A percentile compares a stretch with the other conserved stretches of the same genome.
Evolutionary conservation across 2,797 vertebrate genomes (phyloP).

Genomic region (Caiman crocodilus): DNA sequence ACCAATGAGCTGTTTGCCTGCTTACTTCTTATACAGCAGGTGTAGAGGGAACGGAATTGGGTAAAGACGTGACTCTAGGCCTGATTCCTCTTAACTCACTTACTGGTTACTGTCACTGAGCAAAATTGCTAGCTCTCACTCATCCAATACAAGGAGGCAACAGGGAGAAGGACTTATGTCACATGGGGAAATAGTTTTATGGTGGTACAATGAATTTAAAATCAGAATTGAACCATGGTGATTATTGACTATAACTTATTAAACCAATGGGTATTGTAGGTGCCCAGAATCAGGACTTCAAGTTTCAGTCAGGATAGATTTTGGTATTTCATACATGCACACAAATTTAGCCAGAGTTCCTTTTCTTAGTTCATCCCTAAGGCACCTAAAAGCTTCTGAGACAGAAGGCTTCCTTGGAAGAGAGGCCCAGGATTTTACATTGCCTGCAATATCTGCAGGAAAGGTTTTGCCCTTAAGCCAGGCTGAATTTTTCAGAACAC

Average conservation of each 20-base stretch:
- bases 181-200: background rate
- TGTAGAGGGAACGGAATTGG: background rate
- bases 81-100: background rate
- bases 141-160: background rate
- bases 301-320: background rate
- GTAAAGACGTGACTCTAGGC: background rate
- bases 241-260: background rate
- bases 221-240: background rate
- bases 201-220: background rate
- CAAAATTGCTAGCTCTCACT: constrained; percentile 8
- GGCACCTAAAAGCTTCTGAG: background rate
- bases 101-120: background rate
- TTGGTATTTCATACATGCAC: background rate
- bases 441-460: background rate
- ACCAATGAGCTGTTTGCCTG: background rate
- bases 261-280: background rate
- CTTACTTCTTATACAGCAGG: background rate
- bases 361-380: background rate
- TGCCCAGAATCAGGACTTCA: background rate
- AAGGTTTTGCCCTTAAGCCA: constrained; percentile 9
- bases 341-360: background rate
- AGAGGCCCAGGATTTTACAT: background rate
- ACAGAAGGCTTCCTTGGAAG: constrained; percentile 14
- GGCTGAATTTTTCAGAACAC: constrained; percentile 6
- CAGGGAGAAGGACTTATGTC: background rate